Base-by-base conservation (phyloP, 2,888 invertebrate species). In the Malachius bipustulatus region DNA sequence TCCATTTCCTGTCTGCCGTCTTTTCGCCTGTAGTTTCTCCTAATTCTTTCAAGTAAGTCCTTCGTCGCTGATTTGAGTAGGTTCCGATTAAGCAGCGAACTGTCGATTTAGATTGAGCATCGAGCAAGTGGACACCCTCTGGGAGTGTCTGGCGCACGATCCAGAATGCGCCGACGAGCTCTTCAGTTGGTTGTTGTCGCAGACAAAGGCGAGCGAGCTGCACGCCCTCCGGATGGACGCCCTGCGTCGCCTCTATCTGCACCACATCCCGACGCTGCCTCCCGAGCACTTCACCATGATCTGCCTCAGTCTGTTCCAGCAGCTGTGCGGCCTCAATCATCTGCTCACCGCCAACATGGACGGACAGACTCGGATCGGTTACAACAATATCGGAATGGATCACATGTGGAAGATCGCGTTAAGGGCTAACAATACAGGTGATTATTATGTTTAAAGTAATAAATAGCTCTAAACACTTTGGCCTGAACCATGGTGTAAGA, bases 391-490 rank as follows among this genome's bases (percentile, higher is more conserved):
- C 9, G 90, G 89, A 9, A 91, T 93, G 84, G 85, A 88, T 60
- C 89, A 91, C 50, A 66, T 93, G 47, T 94, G 93, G 91, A 85
- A 85, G 60, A 90, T 94, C 41, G 93, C 93, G 0, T 66, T 94
- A 3, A 69, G 84, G 45, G 91, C 93, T 2, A 81, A 81, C 46
- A 90, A 84, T 56, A 90, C 90, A 36, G 76, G 76, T 76, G 50
- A 19, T n/a, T n/a, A n/a, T n/a, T n/a, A n/a, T n/a, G n/a, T n/a
- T n/a, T n/a, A n/a, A n/a, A n/a, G n/a, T n/a, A n/a, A n/a, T n/a
- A n/a, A n/a, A n/a, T n/a, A n/a, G n/a, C n/a, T n/a, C n/a, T n/a
- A n/a, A n/a, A n/a, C n/a, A n/a, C n/a, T n/a, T n/a, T n/a, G n/a
- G n/a, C n/a, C n/a, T n/a, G n/a, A n/a, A n/a, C n/a, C n/a, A n/a